Conservation (phyloP, 2,888 invertebrate species). For the Torymus aiolomorphi region DNA sequence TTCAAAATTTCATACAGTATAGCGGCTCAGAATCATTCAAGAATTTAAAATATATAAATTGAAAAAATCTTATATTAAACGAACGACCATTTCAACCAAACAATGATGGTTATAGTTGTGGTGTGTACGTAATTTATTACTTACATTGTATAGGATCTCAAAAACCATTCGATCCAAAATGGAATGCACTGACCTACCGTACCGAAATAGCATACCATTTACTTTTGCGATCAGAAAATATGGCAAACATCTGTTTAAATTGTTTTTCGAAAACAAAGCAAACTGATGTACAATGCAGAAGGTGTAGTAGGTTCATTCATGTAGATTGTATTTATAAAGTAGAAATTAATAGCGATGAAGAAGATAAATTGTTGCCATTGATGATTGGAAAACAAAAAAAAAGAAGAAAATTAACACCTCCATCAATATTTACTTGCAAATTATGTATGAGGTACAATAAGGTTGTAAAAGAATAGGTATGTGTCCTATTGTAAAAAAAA, state of each 20-base stretch:
- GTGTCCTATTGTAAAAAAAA: too few species aligned
- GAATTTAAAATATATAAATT: neutral
- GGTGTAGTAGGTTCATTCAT: neutral
- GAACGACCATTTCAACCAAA: too few species aligned
- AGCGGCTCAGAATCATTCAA: neutral
- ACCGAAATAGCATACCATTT: neutral
- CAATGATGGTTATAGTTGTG: neutral
- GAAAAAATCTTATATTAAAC: neutral
- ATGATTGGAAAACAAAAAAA: too few species aligned
- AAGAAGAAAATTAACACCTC: too few species aligned
- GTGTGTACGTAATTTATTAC: slow-evolving; percentile 6
- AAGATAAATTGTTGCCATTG: too few species aligned
- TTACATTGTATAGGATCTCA: neutral
- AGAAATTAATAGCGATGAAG: neutral
- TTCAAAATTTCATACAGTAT: neutral
- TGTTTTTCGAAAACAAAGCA: neutral
- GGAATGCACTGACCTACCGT: neutral
- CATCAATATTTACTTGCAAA: too few species aligned
- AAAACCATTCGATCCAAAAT: neutral
- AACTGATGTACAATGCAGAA: neutral
- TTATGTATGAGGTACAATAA: too few species aligned
- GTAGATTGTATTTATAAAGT: neutral
- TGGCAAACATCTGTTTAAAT: neutral
- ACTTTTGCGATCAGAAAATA: slow-evolving; percentile 6
- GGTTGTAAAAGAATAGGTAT: too few species aligned